Percentiles rank a stretch among this genome's conserved stretches.
Conservation (phyloP, 2,888 invertebrate species). For the Nasonia oneida region DNA sequence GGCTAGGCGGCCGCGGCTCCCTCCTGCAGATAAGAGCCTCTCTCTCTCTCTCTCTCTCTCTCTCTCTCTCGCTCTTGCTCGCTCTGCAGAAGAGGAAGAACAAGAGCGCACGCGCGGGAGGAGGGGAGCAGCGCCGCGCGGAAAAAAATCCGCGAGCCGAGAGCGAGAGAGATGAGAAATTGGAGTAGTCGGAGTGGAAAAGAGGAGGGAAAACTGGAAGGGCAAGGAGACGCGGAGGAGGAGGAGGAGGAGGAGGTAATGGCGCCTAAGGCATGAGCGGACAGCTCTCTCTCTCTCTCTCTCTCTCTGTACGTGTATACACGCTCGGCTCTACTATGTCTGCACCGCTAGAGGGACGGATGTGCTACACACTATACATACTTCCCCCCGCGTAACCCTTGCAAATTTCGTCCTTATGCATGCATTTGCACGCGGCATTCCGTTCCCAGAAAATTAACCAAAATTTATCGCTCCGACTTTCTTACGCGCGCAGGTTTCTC, state of each 20-base stretch:
- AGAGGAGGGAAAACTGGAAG: conserved; percentile 63
- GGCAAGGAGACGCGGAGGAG: conserved; percentile 23
- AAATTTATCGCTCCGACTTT: too few species aligned
- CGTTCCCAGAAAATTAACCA: too few species aligned
- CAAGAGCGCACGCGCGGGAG: conserved; percentile 46
- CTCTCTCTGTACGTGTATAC: not conserved
- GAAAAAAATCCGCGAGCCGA: conserved; percentile 52
- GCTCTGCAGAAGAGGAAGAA: conserved; percentile 46
- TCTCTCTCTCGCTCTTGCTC: conserved; percentile 51
- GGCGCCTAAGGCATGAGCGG: conserved; percentile 50
- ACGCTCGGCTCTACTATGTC: not conserved
- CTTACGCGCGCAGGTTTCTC: too few species aligned
- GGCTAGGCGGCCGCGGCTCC: conserved; percentile 65
- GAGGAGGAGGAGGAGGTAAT: conserved; percentile 53
- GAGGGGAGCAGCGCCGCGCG: conserved; percentile 46
- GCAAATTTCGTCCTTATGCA: conserved; percentile 28
- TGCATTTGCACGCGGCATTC: too few species aligned
- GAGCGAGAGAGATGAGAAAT: conserved; percentile 59
- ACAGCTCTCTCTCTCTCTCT: not conserved
- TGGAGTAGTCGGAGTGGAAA: conserved; percentile 62
- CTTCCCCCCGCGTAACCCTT: not conserved
- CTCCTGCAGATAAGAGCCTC: conserved; percentile 55
- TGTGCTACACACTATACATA: not conserved
- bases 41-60: conserved; percentile 60
- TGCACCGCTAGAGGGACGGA: not conserved